These are phyloP conservation scores for Mionectes olivaceus DNA, from an alignment of 2,797 vertebrate species.

Conservation along the genomic window DNA sequence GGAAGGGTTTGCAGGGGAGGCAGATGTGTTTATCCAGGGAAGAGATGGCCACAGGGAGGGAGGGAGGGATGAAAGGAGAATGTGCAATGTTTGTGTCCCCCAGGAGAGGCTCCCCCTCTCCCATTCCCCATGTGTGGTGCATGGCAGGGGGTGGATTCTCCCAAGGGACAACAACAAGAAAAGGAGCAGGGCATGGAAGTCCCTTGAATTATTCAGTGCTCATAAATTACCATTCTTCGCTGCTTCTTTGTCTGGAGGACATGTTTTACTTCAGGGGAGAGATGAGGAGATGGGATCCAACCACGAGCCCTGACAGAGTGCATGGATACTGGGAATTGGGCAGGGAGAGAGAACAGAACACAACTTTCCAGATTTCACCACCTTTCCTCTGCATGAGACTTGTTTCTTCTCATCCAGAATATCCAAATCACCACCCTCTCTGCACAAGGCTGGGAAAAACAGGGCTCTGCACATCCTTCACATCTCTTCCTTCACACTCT, in stretches of 20 bases:
- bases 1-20: not conserved
- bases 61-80: not conserved
- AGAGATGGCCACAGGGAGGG: not conserved
- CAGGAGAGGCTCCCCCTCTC: not conserved
- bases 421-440: not conserved
- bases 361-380: not conserved
- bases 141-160: not conserved
- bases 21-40: not conserved
- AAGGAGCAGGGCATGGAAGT: not conserved
- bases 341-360: not conserved
- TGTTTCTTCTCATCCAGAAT: not conserved
- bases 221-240: not conserved
- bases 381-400: not conserved
- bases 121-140: not conserved
- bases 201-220: constrained; percentile 23
- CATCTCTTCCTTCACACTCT: not conserved
- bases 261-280: not conserved
- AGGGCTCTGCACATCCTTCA: not conserved
- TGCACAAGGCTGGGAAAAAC: not conserved
- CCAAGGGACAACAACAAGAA: not conserved
- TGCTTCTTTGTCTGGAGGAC: not conserved
- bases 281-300: not conserved
- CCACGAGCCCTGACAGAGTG: not conserved
- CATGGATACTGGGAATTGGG: not conserved
- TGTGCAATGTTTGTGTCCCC: not conserved